These are phyloP conservation scores for Myrmecophaga tridactyla DNA, from an alignment of 2,113 vertebrate genomes.

Conservation along the genomic window DNA sequence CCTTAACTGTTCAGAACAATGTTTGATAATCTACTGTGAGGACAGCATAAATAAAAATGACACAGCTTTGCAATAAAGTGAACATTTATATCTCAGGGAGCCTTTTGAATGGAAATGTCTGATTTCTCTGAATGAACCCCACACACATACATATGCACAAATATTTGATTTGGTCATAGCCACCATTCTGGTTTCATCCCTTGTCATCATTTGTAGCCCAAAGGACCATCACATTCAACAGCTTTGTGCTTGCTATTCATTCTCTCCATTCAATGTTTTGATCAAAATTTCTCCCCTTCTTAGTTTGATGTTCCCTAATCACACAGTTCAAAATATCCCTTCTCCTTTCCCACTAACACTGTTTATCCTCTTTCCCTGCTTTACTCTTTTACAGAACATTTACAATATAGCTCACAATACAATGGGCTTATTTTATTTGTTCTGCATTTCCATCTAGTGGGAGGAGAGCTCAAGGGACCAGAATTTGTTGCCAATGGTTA, in stretches of 20 bases:
- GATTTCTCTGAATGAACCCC: background rate
- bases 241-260: background rate
- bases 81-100: background rate
- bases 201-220: background rate
- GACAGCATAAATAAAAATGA: background rate
- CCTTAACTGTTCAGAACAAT: background rate
- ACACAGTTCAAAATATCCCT: background rate
- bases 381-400: background rate
- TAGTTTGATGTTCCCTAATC: no score
- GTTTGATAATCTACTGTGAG: background rate
- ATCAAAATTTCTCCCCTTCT: background rate
- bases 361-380: fast-evolving
- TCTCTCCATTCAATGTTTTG: background rate
- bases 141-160: fast-evolving
- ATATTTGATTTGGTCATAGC: no score
- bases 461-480: background rate
- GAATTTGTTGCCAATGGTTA: background rate
- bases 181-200: no score
- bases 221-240: background rate
- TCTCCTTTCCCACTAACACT: fast-evolving
- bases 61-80: background rate
- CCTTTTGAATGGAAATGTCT: background rate
- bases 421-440: background rate
- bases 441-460: no score
- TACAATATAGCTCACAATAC: background rate